phyloP scores from a whole-genome alignment of 2,113 vertebrate genomes.

The Megaceryle torquata region DNA sequence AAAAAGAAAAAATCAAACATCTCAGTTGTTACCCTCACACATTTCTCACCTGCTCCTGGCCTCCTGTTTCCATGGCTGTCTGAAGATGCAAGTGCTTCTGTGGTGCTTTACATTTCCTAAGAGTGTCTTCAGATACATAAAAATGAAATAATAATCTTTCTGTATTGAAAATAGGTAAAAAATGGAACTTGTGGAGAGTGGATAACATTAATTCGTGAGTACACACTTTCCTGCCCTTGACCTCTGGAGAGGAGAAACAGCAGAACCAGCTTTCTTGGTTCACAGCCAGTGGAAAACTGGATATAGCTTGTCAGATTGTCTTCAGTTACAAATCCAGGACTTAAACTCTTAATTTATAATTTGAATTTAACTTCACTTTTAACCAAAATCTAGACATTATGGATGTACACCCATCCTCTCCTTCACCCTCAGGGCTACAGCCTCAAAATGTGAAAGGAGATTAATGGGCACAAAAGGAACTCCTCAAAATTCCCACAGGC shows the following conservation, averaged over 20 bases:
- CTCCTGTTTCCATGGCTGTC: conserved; percentile 53
- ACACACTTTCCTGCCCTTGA: not conserved
- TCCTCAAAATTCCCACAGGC: not conserved
- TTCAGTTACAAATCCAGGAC: not conserved
- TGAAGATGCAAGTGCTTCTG: not conserved
- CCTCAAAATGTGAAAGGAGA: not conserved
- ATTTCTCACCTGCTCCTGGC: not conserved
- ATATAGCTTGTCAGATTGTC: not conserved
- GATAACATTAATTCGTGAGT: not conserved
- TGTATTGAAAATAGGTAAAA: not conserved
- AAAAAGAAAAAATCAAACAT: not conserved
- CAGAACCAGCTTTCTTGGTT: not conserved
- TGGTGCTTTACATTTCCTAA: not conserved
- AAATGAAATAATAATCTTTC: not conserved
- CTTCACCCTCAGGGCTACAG: not conserved
- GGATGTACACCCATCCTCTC: not conserved
- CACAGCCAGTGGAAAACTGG: not conserved
- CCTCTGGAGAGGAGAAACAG: not conserved
- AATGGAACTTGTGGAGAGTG: not conserved
- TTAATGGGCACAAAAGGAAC: not conserved
- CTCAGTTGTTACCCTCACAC: not conserved
- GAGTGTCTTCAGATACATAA: not conserved
- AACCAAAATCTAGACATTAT: not conserved
- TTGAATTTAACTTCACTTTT: not conserved
- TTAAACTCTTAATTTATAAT: not conserved